Percentiles rank a stretch among this genome's conserved stretches.
Conservation (phyloP, 1,140 invertebrate species). For the Chrysopa pallens region DNA sequence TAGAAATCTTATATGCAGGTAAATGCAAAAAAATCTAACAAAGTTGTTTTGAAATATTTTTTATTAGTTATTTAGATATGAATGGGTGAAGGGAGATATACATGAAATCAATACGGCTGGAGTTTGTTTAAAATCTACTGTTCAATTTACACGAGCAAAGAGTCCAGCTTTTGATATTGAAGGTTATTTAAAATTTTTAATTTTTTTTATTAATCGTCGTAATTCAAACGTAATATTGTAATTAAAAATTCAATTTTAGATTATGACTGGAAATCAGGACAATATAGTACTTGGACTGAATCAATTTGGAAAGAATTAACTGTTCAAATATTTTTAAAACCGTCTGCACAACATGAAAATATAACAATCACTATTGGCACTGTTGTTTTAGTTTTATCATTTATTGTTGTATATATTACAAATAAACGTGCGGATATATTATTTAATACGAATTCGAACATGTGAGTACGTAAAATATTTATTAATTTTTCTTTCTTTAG, state of each 20-base stretch:
- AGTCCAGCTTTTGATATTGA: conserved; percentile 64
- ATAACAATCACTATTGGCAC: conserved; percentile 43
- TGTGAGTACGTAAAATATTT: too few relatives aligned
- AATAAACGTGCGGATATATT: conserved; percentile 40
- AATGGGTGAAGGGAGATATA: conserved; percentile 24
- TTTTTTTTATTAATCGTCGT: conserved; percentile 5
- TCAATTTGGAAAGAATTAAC: conserved; percentile 61
- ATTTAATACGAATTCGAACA: conserved; percentile 21
- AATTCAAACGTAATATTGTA: background rate
- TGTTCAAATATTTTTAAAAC: conserved; percentile 65
- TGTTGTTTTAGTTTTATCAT: conserved; percentile 39
- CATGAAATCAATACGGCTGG: conserved; percentile 31
- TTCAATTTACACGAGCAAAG: conserved; percentile 50
- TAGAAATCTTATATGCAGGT: too few relatives aligned
- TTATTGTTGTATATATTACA: conserved; percentile 49
- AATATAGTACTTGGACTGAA: conserved; percentile 85
- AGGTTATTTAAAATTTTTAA: conserved; percentile 25
- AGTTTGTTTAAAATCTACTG: conserved; percentile 56
- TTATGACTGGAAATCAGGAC: conserved; percentile 59
- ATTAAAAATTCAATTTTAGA: conserved; percentile 26
- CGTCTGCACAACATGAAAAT: conserved; percentile 46
- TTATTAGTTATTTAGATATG: conserved; percentile 28
- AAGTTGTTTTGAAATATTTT: background rate
- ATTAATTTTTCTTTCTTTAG: too few relatives aligned
- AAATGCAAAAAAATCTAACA: too few relatives aligned